phyloP scores from a whole-genome alignment of 2,797 vertebrate genomes.

The Sparus aurata region DNA sequence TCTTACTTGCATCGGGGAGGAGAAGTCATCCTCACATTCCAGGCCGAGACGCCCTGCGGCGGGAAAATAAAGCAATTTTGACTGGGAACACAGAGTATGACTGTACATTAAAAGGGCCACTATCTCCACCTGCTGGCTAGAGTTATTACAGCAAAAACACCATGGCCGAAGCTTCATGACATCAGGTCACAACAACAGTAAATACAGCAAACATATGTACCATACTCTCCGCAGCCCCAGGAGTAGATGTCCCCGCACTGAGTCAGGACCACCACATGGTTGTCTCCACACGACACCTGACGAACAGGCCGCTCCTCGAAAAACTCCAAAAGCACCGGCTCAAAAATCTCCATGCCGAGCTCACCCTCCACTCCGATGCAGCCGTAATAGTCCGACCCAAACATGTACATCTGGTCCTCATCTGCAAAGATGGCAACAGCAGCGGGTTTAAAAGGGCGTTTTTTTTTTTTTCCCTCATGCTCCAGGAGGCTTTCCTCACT shows the following conservation, averaged over 20 bases:
- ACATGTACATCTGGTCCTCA: conserved; percentile 97
- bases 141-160: conserved; percentile 52
- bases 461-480: rapidly evolving
- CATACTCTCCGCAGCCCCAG: conserved; percentile 94
- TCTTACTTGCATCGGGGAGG: conserved; percentile 94
- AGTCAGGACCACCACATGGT: conserved; percentile 94
- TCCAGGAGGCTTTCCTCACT: conserved; percentile 58
- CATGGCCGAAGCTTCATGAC: neutral
- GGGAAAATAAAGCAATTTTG: conserved; percentile 33
- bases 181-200: conserved; percentile 17
- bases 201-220: conserved; percentile 56
- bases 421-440: conserved; percentile 82
- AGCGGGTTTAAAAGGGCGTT: neutral
- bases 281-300: conserved; percentile 97
- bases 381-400: conserved; percentile 98
- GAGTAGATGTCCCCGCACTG: conserved; percentile 92
- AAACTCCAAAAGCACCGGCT: conserved; percentile 93
- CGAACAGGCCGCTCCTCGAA: conserved; percentile 92
- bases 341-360: conserved; percentile 90
- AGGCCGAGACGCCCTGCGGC: conserved; percentile 93
- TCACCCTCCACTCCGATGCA: conserved; percentile 93
- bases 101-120: neutral
- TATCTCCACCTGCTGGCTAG: conserved; percentile 65
- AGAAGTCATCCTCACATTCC: conserved; percentile 97
- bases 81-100: neutral